A percentile compares a stretch with the other conserved stretches of the same genome.
These are phyloP conservation scores for Seriola quinqueradiata DNA, from an alignment of 2,113 vertebrate genomes.

Conservation along the genomic window DNA sequence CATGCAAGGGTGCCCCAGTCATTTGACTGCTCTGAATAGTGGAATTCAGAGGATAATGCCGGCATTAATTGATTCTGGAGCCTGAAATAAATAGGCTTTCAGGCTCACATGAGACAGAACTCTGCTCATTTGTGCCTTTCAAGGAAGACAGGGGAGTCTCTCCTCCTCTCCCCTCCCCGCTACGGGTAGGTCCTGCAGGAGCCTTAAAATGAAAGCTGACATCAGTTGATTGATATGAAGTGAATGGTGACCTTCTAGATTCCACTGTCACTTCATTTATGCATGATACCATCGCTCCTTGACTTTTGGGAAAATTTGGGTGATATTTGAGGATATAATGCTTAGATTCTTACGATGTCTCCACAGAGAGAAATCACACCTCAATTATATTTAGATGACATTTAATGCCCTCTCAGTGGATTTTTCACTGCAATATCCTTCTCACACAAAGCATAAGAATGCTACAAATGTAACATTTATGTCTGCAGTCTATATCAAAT, in stretches of 20 bases:
- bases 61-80: slow-evolving; percentile 85
- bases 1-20: slow-evolving; percentile 81
- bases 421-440: slow-evolving; percentile 62
- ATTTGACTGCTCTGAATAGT: slow-evolving; percentile 79
- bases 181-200: slow-evolving; percentile 52
- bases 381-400: slow-evolving; percentile 75
- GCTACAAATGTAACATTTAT: slow-evolving; percentile 66
- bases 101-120: slow-evolving; percentile 64
- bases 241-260: slow-evolving; percentile 73
- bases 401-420: slow-evolving; percentile 66
- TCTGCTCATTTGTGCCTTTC: slow-evolving; percentile 62
- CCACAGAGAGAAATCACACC: slow-evolving; percentile 64
- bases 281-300: slow-evolving; percentile 49
- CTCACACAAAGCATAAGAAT: slow-evolving; percentile 50
- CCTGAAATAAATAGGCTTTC: slow-evolving; percentile 83
- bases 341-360: slow-evolving; percentile 55
- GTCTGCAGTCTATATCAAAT: slow-evolving; percentile 52
- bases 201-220: slow-evolving; percentile 66
- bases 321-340: slow-evolving; percentile 66
- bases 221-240: slow-evolving; percentile 72
- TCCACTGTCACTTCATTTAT: slow-evolving; percentile 65
- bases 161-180: not conserved
- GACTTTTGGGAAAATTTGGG: slow-evolving; percentile 57
- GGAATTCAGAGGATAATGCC: slow-evolving; percentile 84
- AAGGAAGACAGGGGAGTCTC: slow-evolving; percentile 40